A percentile compares a stretch with the other conserved stretches of the same genome.
Evolutionary conservation across 2,113 vertebrate genomes (phyloP).

Genomic region (Neopipo cinnamomea): DNA sequence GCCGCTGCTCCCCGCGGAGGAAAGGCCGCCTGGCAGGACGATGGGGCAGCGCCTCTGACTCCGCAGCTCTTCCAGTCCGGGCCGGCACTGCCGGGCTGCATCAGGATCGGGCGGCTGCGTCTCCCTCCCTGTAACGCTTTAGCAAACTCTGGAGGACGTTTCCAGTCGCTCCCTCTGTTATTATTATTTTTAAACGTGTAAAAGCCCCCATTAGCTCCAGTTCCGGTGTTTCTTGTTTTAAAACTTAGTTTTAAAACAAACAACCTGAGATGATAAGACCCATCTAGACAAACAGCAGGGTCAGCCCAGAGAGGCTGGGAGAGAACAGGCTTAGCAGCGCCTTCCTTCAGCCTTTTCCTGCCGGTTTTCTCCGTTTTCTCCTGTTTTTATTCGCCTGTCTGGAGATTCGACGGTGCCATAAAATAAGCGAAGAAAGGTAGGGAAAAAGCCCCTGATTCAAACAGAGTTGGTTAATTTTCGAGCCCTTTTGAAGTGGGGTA

Average conservation of each 20-base stretch:
- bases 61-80: background rate
- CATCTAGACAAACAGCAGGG: conserved; percentile 44
- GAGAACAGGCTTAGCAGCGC: background rate
- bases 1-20: background rate
- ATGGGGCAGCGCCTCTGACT: background rate
- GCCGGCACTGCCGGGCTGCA: background rate
- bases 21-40: background rate
- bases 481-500: background rate
- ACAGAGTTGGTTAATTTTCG: background rate
- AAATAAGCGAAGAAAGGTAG: background rate
- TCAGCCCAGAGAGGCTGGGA: background rate
- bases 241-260: conserved; percentile 55
- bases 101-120: background rate
- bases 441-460: background rate
- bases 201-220: conserved; percentile 10
- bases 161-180: background rate
- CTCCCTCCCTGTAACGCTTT: background rate
- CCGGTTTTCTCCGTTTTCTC: background rate
- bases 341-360: background rate
- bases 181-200: conserved; percentile 18
- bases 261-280: conserved; percentile 38
- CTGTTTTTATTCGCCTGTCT: background rate
- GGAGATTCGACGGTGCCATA: background rate
- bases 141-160: background rate
- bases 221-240: conserved; percentile 43